Base-by-base conservation (phyloP, 2,113 vertebrate genomes). In the Pelobates fuscus region DNA sequence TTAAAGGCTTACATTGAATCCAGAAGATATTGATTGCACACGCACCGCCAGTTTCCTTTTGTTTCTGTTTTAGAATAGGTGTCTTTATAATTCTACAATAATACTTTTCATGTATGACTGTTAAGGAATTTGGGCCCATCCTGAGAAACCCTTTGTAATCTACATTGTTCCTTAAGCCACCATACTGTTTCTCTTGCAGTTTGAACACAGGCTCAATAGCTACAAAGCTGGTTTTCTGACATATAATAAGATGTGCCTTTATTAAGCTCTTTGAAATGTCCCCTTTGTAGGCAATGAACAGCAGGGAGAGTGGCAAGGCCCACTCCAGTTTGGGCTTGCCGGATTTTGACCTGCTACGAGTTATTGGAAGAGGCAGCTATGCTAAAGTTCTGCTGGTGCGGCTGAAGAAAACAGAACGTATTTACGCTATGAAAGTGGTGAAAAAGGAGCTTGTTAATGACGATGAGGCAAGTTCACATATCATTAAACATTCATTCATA, bases 341-440 rank as follows among this genome's bases (percentile, higher is more conserved):
- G 15, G 96, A 99, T 87, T 99, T 99, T 27, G 97, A 99, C 81
- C 86, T 99, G 80, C 91, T 99, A 10, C 86, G 97, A 25, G 97
- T 99, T 80, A 99, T 99, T 78, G 97, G 97, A 57, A 89, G 97
- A 82, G 97, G 97, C 77, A 99, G 97, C 89, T 99, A 99, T 3
- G 97, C 97, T 58, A 99, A 99, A 87, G 97, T 99, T 58, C 87
- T 99, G 62, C 82, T 99, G 67, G 97, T 99, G 70, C 94, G 95
- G 17, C 81, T 99, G 78, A 98, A 98, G 88, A 98, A 96, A 85
- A 99, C 96, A 0, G 97, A 99, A 67, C 94, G 97, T 75, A 98
- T 99, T 87, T 99, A 99, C 24, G 97, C 97, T 62, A 99, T 99
- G 97, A 99, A 99, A 80, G 97, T 99, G 76, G 97, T 99, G 82